A percentile compares a stretch with the other conserved stretches of the same genome.
These are phyloP conservation scores for Holacanthella duospinosa DNA, from an alignment of 2,888 invertebrate genomes.

Conservation along the genomic window DNA sequence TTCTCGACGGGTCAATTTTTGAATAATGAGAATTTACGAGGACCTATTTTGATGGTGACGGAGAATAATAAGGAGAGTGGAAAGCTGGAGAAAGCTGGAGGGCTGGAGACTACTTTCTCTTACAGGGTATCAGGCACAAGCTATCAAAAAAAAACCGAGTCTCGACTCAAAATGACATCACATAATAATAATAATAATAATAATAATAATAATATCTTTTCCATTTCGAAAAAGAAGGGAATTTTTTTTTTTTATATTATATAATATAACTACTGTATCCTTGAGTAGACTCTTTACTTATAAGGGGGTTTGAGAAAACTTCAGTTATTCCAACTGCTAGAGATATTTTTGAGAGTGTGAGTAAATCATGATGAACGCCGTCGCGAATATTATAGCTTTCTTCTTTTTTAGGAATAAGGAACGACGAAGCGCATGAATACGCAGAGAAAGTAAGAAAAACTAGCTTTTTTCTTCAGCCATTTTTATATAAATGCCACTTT, in stretches of 20 bases:
- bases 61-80: slow-evolving; percentile 12
- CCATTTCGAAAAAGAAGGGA: slow-evolving; percentile 4
- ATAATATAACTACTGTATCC: not conserved
- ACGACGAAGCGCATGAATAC: not conserved
- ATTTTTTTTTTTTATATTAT: no score
- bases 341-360: slow-evolving; percentile 21
- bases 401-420: not conserved
- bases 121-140: no score
- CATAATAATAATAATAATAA: slow-evolving; percentile 11
- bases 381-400: slow-evolving; percentile 21
- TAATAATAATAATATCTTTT: slow-evolving; percentile 3
- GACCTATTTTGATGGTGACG: slow-evolving; percentile 25
- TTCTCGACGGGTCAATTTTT: slow-evolving; percentile 32
- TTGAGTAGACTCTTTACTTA: slow-evolving; percentile 1
- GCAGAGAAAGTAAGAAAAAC: slow-evolving; percentile 2
- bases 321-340: slow-evolving; percentile 10
- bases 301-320: not conserved
- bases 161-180: slow-evolving; percentile 10
- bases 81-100: not conserved
- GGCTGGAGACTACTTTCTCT: no score
- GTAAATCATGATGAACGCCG: slow-evolving; percentile 36
- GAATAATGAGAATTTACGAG: slow-evolving; percentile 35
- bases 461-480: slow-evolving; percentile 20
- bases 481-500: slow-evolving; percentile 34
- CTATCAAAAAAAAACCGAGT: not conserved